These are phyloP conservation scores for Sapayoa aenigma DNA, from an alignment of 2,113 vertebrate genomes.

Conservation along the genomic window DNA sequence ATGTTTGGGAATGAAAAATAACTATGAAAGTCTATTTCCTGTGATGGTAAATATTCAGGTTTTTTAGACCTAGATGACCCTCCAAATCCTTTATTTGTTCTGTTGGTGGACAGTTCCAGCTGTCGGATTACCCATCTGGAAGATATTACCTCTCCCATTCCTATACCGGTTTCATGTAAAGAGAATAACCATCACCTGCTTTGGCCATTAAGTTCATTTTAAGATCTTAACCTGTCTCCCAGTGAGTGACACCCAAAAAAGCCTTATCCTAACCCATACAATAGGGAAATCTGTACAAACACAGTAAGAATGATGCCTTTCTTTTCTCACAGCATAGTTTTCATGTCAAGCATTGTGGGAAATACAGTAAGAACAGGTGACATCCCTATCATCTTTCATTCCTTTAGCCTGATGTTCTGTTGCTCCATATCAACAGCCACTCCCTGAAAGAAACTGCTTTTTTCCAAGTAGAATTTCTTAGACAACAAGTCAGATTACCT, in stretches of 20 bases:
- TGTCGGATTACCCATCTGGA: background rate
- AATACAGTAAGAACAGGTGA: background rate
- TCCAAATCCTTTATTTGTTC: constrained; percentile 35
- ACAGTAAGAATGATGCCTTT: background rate
- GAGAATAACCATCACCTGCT: background rate
- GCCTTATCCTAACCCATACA: background rate
- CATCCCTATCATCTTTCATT: background rate
- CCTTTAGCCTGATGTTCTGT: background rate
- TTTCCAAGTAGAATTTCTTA: background rate
- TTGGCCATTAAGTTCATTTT: background rate
- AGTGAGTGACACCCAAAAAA: background rate
- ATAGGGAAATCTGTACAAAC: background rate
- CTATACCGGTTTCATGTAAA: background rate
- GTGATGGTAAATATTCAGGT: background rate
- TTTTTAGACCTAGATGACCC: constrained; percentile 7
- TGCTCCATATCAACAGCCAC: background rate
- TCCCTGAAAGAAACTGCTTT: background rate
- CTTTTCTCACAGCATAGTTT: background rate
- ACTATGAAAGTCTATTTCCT: constrained; percentile 55
- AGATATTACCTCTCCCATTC: background rate
- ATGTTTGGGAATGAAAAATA: constrained; percentile 57
- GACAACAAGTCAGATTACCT: background rate
- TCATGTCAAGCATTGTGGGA: background rate
- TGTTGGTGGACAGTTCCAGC: background rate
- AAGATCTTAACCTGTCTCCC: background rate